Evolutionary conservation across 2,797 vertebrate genomes (phyloP), one percentile per base, ranked within the genome.

Genomic region (Valencia hispanica): DNA sequence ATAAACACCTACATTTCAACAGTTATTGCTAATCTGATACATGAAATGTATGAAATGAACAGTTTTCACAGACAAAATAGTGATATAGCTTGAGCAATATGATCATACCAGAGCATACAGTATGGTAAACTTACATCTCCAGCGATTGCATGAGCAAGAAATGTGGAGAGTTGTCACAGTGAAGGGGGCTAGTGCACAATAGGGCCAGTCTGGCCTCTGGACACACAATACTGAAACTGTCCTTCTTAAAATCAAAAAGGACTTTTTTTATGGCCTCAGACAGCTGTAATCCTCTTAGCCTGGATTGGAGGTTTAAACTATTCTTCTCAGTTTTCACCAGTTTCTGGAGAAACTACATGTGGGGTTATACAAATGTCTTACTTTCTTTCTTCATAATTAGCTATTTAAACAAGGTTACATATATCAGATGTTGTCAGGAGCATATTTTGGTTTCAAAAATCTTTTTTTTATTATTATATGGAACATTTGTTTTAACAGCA

Each of bases 221-320:
- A 76, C 78, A 68, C 80, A 87, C 74, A 86, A 86, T 79, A 68
- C 80, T 76, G 72, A 86, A 66, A 78, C 70, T 76, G 87, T 90
- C 87, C 85, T 88, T 88, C 89, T 89, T 85, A 85, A 85, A 89
- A 84, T 86, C 74, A 70, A 85, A 81, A 85, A 87, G 73, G 82
- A 86, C 87, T 90, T 86, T 89, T 14, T n/a, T 78, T 84, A 74
- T 80, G 79, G 74, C 88, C 0, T 51, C 22, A 61, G 86, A 84
- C 73, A 68, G 79, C 74, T 74, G 70, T 92, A 91, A 93, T 92
- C 89, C 86, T 83, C 88, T 89, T 88, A 91, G 85, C 81, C 73
- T 48, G 1, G 68, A 91, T 87, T 70, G 85, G 85, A 89, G 88
- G 87, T 88, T 86, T 89, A 87, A 84, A 82, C 73, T 77, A 81